These are phyloP conservation scores for Leuctra nigra DNA, from an alignment of 2,888 invertebrate genomes.

Conservation along the genomic window DNA sequence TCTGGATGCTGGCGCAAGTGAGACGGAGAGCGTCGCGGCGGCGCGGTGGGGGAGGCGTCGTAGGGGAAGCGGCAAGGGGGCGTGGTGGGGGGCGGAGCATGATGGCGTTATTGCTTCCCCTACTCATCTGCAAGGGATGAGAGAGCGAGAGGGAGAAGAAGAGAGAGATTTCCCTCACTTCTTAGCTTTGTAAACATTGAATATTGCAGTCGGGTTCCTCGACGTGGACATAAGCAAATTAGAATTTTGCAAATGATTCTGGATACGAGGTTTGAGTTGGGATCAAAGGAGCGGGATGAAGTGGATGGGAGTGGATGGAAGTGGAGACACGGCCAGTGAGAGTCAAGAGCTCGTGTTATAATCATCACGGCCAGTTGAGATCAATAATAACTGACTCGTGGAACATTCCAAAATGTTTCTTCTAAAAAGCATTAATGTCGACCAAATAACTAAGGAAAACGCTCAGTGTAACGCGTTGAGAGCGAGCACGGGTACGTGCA, in stretches of 20 bases:
- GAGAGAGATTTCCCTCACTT: neutral
- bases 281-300: no score
- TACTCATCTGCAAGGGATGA: conserved; percentile 1
- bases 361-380: no score
- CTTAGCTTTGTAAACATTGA: conserved; percentile 1
- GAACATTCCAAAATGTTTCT: no score
- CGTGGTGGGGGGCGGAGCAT: conserved; percentile 24
- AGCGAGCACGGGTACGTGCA: no score
- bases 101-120: conserved; percentile 27
- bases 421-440: no score
- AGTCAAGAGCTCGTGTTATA: no score
- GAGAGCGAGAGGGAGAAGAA: neutral
- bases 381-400: no score
- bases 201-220: neutral
- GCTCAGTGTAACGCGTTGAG: no score
- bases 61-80: conserved; percentile 1
- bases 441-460: no score
- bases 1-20: conserved; percentile 7
- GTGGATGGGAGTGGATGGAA: neutral
- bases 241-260: conserved; percentile 4
- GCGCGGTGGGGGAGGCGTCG: conserved; percentile 19
- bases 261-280: no score
- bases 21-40: conserved; percentile 9
- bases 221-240: conserved; percentile 9
- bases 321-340: no score